Evolutionary conservation across 2,888 invertebrate genomes (phyloP), one percentile per base, ranked within the genome.

Genomic region (Mimumesa dahlbomi): DNA sequence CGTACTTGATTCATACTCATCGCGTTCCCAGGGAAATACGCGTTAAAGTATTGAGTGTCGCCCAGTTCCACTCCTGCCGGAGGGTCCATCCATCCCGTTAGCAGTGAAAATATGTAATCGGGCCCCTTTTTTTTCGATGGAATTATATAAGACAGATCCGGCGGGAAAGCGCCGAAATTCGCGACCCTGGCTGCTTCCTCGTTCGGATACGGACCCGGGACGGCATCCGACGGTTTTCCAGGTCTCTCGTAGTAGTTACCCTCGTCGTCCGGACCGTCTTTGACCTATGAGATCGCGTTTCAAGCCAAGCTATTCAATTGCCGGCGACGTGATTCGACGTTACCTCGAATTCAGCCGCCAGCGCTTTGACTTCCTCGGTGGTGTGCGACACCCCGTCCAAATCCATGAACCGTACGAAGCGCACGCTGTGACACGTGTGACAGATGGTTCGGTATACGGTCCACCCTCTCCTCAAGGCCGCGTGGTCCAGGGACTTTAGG

Each of bases 401-500:
- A 90, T 98, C 95, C 84, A 97, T 94, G 91, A 96, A 99, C 49
- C 95, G 94, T 82, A 99, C 92, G 91, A 93, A 98, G 85, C 94
- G 92, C 93, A 99, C 90, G 50, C 98, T 97, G 91, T 99, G 99
- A 87, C 99, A 99, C 2, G 98, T 97, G 58, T 97, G 94, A 91
- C 99, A 99, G 50, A 99, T 98, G 90, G 97, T 97, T 91, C 98
- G 98, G 92, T 99, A 99, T 5, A 99, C 98, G 91, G 96, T 95
- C 88, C 96, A 97, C 25, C 97, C 97, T 76, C 97, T 93, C 38
- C 97, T 93, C 40, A 96, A 90, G 82, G 96, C 94, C 75, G 94
- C 93, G 90, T 97, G 97, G 90, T 98, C 98, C 67, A 96, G 90
- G 13, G 97, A 92, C 52, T 91, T 89, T 82, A 97, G 93, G 68